Base-by-base conservation (phyloP, 1,140 invertebrate species). In the Lepidotrigona ventralis region DNA sequence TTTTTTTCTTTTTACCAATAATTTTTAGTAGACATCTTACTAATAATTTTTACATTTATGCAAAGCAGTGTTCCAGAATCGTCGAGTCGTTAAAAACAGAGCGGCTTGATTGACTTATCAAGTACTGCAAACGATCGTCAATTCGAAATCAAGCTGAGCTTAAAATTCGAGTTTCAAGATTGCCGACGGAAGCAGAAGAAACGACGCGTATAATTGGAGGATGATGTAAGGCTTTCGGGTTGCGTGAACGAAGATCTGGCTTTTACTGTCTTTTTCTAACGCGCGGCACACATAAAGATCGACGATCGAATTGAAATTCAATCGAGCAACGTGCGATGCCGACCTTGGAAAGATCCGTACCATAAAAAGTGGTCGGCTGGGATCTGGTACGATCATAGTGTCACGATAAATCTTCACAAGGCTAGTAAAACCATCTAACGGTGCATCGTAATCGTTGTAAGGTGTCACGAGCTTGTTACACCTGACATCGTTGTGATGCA, bases 341-440 rank as follows among this genome's bases (percentile, higher is more conserved):
- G 73, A 56, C 79, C 83, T 73, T 82, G 79, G 60, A 77, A 66
- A 33, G 56, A 77, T 82, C 33, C 17, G 29, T 1, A 58, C 73
- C 58, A 53, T 72, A 82, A 76, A 81, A 26, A 58, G 79, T 26
- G 19, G 0, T 2, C 46, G 53, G 1, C 11, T 15, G 66, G 12
- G 26, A 56, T 70, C 46, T 21, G 23, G 23, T 54, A 19, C n/a
- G 53, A 85, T 81, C 56, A 60, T 54, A 14, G 58, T 64, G 56
- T 1, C 58, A 53, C 60, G 69, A 69, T 74, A 64, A 58, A 53
- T 14, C 21, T 26, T 58, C 11, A 82, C 72, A 58, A 69, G 60
- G 56, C 60, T 77, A 69, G 80, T 81, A 33, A 81, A 64, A 21
- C 26, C 54, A 88, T 88, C 70, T 87, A 85, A 85, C 23, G 85